Evolutionary conservation across 2,888 invertebrate species (phyloP).

Genomic region (Spisula solida): DNA sequence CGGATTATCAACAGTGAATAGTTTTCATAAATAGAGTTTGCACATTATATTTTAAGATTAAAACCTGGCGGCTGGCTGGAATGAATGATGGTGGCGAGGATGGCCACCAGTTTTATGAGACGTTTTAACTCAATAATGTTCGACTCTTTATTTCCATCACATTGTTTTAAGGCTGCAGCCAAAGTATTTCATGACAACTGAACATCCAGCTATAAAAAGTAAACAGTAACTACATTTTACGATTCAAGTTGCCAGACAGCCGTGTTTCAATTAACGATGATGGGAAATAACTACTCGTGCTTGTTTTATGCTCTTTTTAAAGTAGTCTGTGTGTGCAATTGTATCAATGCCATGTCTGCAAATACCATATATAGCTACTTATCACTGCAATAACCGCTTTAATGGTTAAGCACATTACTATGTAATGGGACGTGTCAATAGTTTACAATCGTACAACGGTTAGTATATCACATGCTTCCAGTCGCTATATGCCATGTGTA

Average conservation of each 20-base stretch:
- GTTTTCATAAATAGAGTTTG: too few relatives aligned
- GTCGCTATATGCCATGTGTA: neutral
- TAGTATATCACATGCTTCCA: neutral
- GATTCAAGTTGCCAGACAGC: neutral
- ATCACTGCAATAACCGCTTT: neutral
- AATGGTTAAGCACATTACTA: neutral
- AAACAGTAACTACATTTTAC: neutral
- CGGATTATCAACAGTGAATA: too few relatives aligned
- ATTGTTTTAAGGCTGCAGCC: too few relatives aligned
- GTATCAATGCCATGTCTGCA: neutral
- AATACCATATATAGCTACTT: neutral
- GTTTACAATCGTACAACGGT: neutral
- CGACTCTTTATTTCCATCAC: too few relatives aligned
- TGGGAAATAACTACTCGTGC: neutral
- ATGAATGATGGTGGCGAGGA: too few relatives aligned
- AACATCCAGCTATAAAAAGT: neutral
- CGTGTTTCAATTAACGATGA: neutral
- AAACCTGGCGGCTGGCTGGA: too few relatives aligned
- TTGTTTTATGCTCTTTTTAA: neutral
- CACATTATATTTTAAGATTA: too few relatives aligned
- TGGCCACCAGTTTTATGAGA: too few relatives aligned
- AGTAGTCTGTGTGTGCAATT: conserved; percentile 7
- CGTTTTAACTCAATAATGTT: too few relatives aligned
- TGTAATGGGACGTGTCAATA: neutral
- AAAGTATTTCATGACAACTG: too few relatives aligned